Evolutionary conservation across 2,888 invertebrate genomes (phyloP).

Genomic region (Parnassius smintheus): DNA sequence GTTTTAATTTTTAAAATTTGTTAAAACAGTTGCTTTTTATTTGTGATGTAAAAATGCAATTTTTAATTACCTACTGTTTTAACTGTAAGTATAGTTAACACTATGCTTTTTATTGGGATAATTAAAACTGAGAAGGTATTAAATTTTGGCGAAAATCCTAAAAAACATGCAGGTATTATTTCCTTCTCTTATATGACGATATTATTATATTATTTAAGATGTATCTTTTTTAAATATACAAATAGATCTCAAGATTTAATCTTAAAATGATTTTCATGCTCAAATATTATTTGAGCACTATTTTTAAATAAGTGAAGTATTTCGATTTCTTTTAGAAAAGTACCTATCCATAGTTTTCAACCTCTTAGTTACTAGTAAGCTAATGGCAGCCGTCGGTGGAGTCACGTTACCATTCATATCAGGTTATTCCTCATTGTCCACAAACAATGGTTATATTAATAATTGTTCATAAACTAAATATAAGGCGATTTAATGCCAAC

Average conservation of each 20-base stretch:
- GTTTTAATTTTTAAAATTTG: neutral
- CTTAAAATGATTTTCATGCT: neutral
- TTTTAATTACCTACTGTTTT: neutral
- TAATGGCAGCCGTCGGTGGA: slow-evolving; percentile 77
- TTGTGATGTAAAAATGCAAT: neutral
- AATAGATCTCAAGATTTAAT: slow-evolving; percentile 24
- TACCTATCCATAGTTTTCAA: slow-evolving; percentile 35
- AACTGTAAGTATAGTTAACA: too few relatives aligned
- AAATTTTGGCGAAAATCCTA: too few relatives aligned
- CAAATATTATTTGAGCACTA: neutral
- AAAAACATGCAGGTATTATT: neutral
- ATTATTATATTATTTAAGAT: slow-evolving; percentile 1
- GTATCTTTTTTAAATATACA: neutral
- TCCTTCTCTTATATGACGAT: neutral
- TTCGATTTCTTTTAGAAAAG: slow-evolving; percentile 20
- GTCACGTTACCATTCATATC: slow-evolving; percentile 73
- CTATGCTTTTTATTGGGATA: too few relatives aligned
- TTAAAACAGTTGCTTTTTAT: neutral
- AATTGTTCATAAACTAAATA: slow-evolving; percentile 29
- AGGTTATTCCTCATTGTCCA: slow-evolving; percentile 36
- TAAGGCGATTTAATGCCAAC: slow-evolving; percentile 39
- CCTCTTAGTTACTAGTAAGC: slow-evolving; percentile 50
- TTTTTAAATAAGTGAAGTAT: neutral
- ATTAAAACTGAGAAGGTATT: too few relatives aligned
- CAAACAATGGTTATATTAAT: slow-evolving; percentile 29